Evolutionary conservation across 2,888 invertebrate genomes (phyloP), one percentile per base, ranked within the genome.

Genomic region (Caenorhabditis sp.): DNA sequence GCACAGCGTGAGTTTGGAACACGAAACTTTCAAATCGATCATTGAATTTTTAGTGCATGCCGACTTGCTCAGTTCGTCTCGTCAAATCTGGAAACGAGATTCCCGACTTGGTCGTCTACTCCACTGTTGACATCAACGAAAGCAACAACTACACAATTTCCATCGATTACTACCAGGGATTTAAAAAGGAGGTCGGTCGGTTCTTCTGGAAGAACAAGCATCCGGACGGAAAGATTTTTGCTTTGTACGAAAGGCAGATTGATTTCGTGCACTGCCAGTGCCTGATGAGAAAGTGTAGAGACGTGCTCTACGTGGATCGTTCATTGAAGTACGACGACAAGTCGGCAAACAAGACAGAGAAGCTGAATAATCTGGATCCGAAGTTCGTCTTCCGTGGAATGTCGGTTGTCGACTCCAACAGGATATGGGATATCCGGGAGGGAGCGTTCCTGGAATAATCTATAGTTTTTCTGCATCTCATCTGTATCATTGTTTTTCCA

Each of bases 181-280:
- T 58, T 31, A 24, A 28, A 14, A 38, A 28, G 49, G 31, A 49
- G 12, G 72, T 72, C 8, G 16, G 24, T 14, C 12, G 56, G 35
- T 72, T 38, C 31, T 70, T 70, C 58, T 14, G 10, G 14, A n/a
- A 16, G 8, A 35, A 68, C 12, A 35, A 38, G 12, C 24, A 26
- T n/a, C 22, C 14, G 19, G 73, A 73, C 10, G 73, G 61, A 63
- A 61, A 51, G n/a, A 24, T 63, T 8, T 51, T 73, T 16, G 16
- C 0, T 38, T 8, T 73, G 22, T 73, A 38, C 49, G 47, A 63
- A 8, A 51, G 38, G 14, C 0, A 35, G 2, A 22, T 63, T 0
- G 73, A 73, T 22, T 73, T 73, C 7, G 73, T 73, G 6, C 61
- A 61, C 0, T 73, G 73, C 26, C 61, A 26, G 38, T 73, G 73